Evolutionary conservation across 2,113 vertebrate genomes (phyloP).

Genomic region (Melanerpes aurifrons): DNA sequence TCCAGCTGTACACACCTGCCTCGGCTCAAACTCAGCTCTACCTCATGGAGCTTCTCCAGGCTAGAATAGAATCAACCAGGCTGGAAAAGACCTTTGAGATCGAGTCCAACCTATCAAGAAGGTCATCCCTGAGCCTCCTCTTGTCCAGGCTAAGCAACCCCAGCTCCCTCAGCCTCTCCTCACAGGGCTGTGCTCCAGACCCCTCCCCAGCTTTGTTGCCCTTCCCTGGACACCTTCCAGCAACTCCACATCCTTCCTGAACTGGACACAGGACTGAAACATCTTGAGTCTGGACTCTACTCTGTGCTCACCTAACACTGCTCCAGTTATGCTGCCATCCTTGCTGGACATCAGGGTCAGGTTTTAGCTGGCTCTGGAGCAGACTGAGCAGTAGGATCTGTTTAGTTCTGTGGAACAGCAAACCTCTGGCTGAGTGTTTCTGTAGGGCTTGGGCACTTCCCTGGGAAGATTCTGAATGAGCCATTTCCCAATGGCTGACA

Average conservation of each 20-base stretch:
- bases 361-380: not conserved
- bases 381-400: not conserved
- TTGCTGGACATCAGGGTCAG: not conserved
- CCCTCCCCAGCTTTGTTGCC: too few species aligned
- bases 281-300: not conserved
- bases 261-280: not conserved
- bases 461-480: not conserved
- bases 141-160: too few species aligned
- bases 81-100: too few species aligned
- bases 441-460: not conserved
- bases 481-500: not conserved
- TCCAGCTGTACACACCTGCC: not conserved
- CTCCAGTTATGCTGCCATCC: not conserved
- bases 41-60: not conserved
- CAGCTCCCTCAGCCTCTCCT: too few species aligned
- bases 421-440: not conserved
- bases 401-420: not conserved
- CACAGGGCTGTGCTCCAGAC: too few species aligned
- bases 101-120: too few species aligned
- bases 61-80: too few species aligned
- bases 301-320: not conserved
- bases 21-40: not conserved
- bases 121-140: too few species aligned
- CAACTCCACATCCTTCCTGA: too few species aligned
- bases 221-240: too few species aligned